Base-by-base conservation (phyloP, 2,113 vertebrate species). In the Neolamprologus sp. region DNA sequence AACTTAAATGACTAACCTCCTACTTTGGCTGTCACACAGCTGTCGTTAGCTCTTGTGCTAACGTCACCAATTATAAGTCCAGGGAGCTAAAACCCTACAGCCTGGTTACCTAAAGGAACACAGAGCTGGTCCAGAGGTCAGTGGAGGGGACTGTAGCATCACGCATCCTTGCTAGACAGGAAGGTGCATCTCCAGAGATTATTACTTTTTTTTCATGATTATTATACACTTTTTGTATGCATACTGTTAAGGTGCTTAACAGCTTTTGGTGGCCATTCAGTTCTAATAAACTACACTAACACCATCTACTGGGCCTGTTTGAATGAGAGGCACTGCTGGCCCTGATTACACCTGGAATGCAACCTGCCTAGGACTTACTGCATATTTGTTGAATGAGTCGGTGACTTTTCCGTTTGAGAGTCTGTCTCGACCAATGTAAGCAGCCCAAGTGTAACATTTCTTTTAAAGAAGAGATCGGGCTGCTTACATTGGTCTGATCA, bases 11-110 rank as follows among this genome's bases (percentile, higher is more conserved):
- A 35, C 17, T 28, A 68, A 73, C 26, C 37, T 28, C 4, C 12
- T n/a, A 30, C 30, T 2, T 54, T 55, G 6, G 40, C 23, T 82
- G 79, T 89, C 83, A 82, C 5, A 28, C 78, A 84, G 54, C 73
- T 91, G 91, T 89, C 86, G 83, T 80, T 82, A 63, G 78, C 57
- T 42, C 40, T 28, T 13, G 14, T 82, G 84, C 85, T 86, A 87
- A 85, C 79, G 84, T 88, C 85, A 73, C 23, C 57, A 57, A 49
- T 80, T 60, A 4, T 7, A 58, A 28, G 45, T 51, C 17, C 28
- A 9, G 7, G 7, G 60, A 35, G 83, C 82, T 57, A 17, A 75
- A 54, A 17, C 16, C 9, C 7, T 17, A 21, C 78, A 65, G 40
- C 54, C 65, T 6, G 19, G 51, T 68, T 21, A 7, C 23, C 63